phyloP scores from a whole-genome alignment of 2,888 invertebrate genomes.

The Ariolimax columbianus region DNA sequence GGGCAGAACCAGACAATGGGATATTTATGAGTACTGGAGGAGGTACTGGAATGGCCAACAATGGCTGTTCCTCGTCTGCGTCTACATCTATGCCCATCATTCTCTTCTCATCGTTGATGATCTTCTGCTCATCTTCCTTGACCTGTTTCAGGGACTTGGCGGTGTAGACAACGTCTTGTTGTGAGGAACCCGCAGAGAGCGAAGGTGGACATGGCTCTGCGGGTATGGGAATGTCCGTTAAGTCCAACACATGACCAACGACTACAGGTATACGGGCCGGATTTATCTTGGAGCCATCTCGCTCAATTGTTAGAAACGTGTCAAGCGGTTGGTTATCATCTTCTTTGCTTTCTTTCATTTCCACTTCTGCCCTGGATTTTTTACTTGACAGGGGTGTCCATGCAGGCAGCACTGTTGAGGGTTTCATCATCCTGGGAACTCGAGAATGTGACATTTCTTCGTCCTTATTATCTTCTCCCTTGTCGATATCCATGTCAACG shows the following conservation, averaged over 20 bases:
- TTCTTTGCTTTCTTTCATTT: conserved; percentile 42
- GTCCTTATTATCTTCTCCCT: background rate
- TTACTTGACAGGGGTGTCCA: background rate
- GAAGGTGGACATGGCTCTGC: background rate
- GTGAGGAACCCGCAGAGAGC: background rate
- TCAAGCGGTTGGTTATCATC: conserved; percentile 38
- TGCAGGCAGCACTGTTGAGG: background rate
- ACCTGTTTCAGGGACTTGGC: conserved; percentile 18
- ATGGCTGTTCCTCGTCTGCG: conserved; percentile 35
- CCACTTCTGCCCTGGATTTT: background rate
- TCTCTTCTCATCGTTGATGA: conserved; percentile 39
- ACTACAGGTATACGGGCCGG: conserved; percentile 3
- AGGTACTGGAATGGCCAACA: background rate
- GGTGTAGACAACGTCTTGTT: background rate
- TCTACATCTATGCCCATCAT: conserved; percentile 48
- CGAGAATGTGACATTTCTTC: background rate
- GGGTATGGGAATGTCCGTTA: conserved; percentile 35
- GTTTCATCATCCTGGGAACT: conserved; percentile 44
- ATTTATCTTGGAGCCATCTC: background rate
- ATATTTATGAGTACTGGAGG: conserved; percentile 1
- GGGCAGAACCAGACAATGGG: background rate
- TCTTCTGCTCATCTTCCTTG: conserved; percentile 14
- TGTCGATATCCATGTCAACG: conserved; percentile 42
- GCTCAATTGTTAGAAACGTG: conserved; percentile 38
- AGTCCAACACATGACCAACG: background rate